A percentile compares a stretch with the other conserved stretches of the same genome.
Conservation (phyloP, 2,888 invertebrate species). For the Pollenia labialis region DNA sequence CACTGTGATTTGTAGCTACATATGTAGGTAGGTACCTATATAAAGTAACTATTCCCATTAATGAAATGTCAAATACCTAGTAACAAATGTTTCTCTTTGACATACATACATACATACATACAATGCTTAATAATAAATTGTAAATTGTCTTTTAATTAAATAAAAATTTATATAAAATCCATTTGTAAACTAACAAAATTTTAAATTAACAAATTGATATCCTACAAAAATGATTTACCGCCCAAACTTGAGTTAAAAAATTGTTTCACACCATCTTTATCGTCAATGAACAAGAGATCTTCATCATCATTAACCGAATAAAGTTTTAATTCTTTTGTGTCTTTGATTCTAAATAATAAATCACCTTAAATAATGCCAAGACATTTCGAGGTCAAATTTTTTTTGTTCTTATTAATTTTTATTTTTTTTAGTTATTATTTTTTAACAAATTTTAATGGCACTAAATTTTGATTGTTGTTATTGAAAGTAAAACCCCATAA, state of each 20-base stretch:
- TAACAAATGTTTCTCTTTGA: too few species aligned
- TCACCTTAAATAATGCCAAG: conserved; percentile 49
- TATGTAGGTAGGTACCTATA: too few species aligned
- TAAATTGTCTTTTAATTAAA: too few species aligned
- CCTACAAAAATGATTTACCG: background rate
- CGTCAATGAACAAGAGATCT: background rate
- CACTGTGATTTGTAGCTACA: too few species aligned
- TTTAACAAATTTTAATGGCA: conserved; percentile 61
- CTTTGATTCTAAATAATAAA: conserved; percentile 48
- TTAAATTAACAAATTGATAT: too few species aligned
- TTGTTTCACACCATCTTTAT: background rate
- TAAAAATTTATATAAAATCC: too few species aligned
- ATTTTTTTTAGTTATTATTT: conserved; percentile 49
- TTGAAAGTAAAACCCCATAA: conserved; percentile 61
- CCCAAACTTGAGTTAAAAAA: background rate
- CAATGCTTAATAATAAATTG: too few species aligned
- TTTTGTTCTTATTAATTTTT: conserved; percentile 28
- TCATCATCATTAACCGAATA: background rate
- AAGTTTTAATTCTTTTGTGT: background rate
- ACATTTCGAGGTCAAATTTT: conserved; percentile 64
- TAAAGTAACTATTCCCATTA: too few species aligned
- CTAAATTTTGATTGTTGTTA: conserved; percentile 51
- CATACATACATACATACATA: too few species aligned
- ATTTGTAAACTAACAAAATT: too few species aligned
- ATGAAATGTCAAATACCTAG: too few species aligned